Evolutionary conservation across 1,140 invertebrate species (phyloP).

Genomic region (Ptiloglossa arizonensis): DNA sequence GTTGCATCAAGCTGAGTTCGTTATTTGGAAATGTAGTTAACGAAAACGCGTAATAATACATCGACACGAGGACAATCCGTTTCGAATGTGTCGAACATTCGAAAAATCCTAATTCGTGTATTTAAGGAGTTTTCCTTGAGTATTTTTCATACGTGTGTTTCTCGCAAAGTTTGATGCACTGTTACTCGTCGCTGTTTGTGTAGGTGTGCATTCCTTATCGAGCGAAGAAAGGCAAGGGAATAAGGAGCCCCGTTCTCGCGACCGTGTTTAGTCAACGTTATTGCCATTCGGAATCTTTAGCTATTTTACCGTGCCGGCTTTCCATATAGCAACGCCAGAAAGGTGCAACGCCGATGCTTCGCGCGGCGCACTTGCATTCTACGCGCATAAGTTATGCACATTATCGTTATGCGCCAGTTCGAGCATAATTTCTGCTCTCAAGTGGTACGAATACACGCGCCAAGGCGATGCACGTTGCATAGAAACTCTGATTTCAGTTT

Average conservation of each 20-base stretch:
- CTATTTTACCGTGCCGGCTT: constrained; percentile 38
- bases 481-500: constrained; percentile 39
- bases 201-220: constrained; percentile 27
- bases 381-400: constrained; percentile 60
- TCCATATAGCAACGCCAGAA: constrained; percentile 41
- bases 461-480: constrained; percentile 31
- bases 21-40: no score
- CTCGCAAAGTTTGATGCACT: not conserved
- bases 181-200: no score
- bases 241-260: constrained; percentile 25
- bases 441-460: constrained; percentile 43
- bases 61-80: no score
- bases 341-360: constrained; percentile 34
- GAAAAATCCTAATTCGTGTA: no score
- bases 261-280: constrained; percentile 53
- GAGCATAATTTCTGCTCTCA: constrained; percentile 52
- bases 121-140: no score
- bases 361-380: constrained; percentile 29
- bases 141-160: not conserved
- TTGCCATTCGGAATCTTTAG: constrained; percentile 49
- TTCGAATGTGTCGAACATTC: no score
- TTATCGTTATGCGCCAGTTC: constrained; percentile 59
- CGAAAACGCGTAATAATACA: no score
- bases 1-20: no score
- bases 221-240: constrained; percentile 37